phyloP scores from a whole-genome alignment of 2,888 invertebrate species.

The Yponomeuta malinellus region DNA sequence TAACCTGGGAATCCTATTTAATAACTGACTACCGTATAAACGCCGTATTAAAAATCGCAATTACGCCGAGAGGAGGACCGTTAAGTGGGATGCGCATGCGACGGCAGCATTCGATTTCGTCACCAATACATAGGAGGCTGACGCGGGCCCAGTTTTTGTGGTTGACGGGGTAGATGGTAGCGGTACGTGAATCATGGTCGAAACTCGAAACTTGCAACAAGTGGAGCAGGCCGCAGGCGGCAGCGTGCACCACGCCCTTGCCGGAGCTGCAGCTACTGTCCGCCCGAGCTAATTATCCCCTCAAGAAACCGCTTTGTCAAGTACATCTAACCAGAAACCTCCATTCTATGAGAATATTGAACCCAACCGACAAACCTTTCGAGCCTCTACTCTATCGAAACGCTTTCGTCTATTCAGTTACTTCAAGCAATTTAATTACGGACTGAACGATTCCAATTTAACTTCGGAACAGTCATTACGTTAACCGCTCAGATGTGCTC shows the following conservation, averaged over 20 bases:
- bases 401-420: conserved; percentile 1
- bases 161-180: conserved; percentile 28
- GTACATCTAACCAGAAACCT: conserved; percentile 14
- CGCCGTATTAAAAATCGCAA: conserved; percentile 47
- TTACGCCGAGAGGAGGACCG: conserved; percentile 45
- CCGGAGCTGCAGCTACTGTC: conserved; percentile 38
- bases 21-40: conserved; percentile 67
- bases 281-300: conserved; percentile 41
- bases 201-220: conserved; percentile 43
- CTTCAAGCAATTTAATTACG: not conserved
- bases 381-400: not conserved
- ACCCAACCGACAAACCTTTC: not conserved
- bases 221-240: conserved; percentile 56
- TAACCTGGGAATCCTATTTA: conserved; percentile 62
- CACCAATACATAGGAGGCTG: conserved; percentile 47
- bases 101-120: conserved; percentile 42
- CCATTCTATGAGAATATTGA: not conserved
- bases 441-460: conserved; percentile 7
- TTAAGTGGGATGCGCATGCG: conserved; percentile 56
- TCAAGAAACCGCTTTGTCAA: conserved; percentile 38
- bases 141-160: conserved; percentile 44
- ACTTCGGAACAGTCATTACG: conserved; percentile 10
- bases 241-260: conserved; percentile 53
- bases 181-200: conserved; percentile 49
- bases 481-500: conserved; percentile 7